These are phyloP conservation scores for Xyrichtys novacula DNA, from an alignment of 2,797 vertebrate genomes.

Conservation along the genomic window DNA sequence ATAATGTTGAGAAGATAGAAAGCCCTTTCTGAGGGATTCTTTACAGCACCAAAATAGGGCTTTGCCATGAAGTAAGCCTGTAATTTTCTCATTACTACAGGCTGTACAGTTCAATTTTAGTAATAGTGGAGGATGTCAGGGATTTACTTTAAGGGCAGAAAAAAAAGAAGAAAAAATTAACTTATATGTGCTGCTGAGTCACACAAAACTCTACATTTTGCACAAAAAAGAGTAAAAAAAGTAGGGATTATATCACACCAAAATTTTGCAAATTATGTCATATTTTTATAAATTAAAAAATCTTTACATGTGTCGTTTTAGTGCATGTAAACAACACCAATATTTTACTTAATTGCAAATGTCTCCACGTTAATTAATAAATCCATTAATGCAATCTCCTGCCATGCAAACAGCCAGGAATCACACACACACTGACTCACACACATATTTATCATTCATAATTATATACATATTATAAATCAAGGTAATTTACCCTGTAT, in stretches of 20 bases:
- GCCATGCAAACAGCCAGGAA: conserved; percentile 21
- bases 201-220: not conserved
- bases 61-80: conserved; percentile 33
- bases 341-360: conserved; percentile 19
- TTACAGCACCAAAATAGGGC: conserved; percentile 31
- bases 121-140: conserved; percentile 39
- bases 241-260: not conserved
- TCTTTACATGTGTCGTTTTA: conserved; percentile 8
- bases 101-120: conserved; percentile 44
- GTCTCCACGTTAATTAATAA: conserved; percentile 48
- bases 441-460: conserved; percentile 30
- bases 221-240: not conserved
- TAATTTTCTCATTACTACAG: conserved; percentile 49
- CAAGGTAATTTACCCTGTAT: conserved; percentile 7
- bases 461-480: conserved; percentile 44
- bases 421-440: conserved; percentile 23
- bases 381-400: conserved; percentile 43
- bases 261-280: not conserved
- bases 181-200: not conserved
- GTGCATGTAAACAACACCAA: conserved; percentile 2
- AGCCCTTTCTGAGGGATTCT: conserved; percentile 35
- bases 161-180: not conserved
- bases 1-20: conserved; percentile 33
- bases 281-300: not conserved
- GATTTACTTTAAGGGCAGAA: conserved; percentile 21